Evolutionary conservation across 2,113 vertebrate species (phyloP), one percentile per base, ranked within the genome.

Genomic region (Eptatretus burgeri): DNA sequence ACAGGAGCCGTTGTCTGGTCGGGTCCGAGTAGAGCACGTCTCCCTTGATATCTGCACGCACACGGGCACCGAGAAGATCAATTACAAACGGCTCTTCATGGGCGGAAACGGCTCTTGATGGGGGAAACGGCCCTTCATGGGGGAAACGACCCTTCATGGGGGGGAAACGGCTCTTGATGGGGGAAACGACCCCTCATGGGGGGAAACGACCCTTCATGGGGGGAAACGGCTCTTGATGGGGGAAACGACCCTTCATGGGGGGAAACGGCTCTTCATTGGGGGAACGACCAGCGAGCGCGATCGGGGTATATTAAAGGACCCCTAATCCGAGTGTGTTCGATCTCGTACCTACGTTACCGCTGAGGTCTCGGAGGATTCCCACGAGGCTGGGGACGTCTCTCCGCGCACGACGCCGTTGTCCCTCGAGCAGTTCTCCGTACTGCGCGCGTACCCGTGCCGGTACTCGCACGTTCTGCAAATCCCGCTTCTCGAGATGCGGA

Each of bases 381-480:
- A 79, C 81, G 68, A 88, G 69, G 68, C 82, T 89, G 1, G 85
- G 84, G 63, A 81, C 66, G 12, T 83, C 78, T 63, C 81, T 78
- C 50, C 81, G 79, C 65, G 74, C 81, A 70, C 82, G 78, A 67
- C 77, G 75, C 67, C 76, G 74, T 69, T 85, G 81, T 62, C 74
- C 74, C 68, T 78, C 79, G 72, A 88, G 71, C 82, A 89, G 78
- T 64, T 80, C 79, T 52, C 74, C 7, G 67, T 88, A 89, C 62
- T 83, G 85, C 67, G 72, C 81, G 72, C 69, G 77, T n/a, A 84
- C 52, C 1, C 80, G 78, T 19, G 76, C 72, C 11, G 85, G 85
- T 66, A 89, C 73, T n/a, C 83, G 71, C 64, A 85, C 68, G 62
- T 80, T 78, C 65, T 75, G 77, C 69, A 83, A 51, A 66, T 88